Conservation (phyloP, 1,140 invertebrate species). For the Homarus americanus region DNA sequence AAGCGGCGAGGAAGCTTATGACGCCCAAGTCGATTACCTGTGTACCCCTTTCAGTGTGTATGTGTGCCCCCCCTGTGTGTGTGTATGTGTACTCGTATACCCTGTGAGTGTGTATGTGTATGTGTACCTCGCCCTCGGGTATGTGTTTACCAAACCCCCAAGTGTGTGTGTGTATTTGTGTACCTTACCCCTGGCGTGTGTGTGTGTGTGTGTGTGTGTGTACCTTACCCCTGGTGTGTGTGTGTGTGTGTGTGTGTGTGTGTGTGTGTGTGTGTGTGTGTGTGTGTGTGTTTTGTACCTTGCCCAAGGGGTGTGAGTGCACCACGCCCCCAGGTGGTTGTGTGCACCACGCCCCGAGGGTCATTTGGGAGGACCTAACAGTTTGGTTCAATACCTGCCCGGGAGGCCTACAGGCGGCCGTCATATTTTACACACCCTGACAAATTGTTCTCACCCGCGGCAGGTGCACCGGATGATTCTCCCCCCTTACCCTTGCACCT, state of each 20-base stretch:
- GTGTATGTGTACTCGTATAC: no score
- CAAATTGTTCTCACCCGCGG: constrained; percentile 9
- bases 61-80: no score
- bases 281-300: neutral
- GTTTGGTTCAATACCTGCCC: neutral
- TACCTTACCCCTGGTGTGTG: no score
- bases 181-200: neutral
- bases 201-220: no score
- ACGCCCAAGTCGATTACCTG: no score
- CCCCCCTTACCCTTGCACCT: neutral
- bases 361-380: neutral
- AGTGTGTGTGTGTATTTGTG: constrained; percentile 26
- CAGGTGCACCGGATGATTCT: neutral
- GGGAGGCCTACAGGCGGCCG: neutral
- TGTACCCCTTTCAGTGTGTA: no score
- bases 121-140: neutral
- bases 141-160: no score
- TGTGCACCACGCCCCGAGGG: neutral
- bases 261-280: neutral
- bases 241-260: neutral
- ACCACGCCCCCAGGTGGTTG: no score
- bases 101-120: no score
- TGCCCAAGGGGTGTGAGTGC: neutral
- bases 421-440: constrained; percentile 32
- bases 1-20: no score